These are phyloP conservation scores for Hypolimnas misippus DNA, from an alignment of 2,888 invertebrate species.

Conservation along the genomic window DNA sequence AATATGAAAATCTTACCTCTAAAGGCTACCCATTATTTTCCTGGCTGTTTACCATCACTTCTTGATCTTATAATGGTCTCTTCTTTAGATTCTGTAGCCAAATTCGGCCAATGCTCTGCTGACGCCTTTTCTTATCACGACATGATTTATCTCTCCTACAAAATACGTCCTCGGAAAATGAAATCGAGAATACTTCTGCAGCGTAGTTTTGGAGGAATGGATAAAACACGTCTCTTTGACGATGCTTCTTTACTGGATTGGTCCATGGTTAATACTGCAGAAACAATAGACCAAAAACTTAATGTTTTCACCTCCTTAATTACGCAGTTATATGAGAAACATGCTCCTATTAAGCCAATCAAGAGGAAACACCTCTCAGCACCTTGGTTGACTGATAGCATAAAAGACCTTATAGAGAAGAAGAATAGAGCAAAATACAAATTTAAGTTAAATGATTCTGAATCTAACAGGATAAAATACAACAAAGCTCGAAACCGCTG, in stretches of 20 bases:
- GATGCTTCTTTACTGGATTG: neutral
- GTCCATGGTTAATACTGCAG: neutral
- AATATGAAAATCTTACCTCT: too few relatives aligned
- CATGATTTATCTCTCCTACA: neutral
- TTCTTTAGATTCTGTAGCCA: too few relatives aligned
- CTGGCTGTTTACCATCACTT: too few relatives aligned
- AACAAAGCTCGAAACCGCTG: neutral
- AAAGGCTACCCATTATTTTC: too few relatives aligned
- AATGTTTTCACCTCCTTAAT: neutral
- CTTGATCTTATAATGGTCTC: too few relatives aligned
- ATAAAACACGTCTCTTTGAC: neutral
- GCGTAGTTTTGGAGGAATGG: neutral
- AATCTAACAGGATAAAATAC: neutral
- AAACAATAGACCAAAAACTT: neutral
- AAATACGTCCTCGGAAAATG: neutral
- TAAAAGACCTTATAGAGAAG: conserved; percentile 19
- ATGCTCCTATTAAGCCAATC: conserved; percentile 33
- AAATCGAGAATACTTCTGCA: neutral
- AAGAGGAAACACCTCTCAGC: conserved; percentile 6
- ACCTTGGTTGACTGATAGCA: conserved; percentile 27
- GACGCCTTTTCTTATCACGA: too few relatives aligned
- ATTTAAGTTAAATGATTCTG: conserved; percentile 8
- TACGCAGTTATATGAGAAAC: conserved; percentile 31
- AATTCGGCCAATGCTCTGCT: too few relatives aligned
- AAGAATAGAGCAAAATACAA: conserved; percentile 29